phyloP scores from a whole-genome alignment of 2,797 vertebrate species.

The Atherinosoma microstoma region DNA sequence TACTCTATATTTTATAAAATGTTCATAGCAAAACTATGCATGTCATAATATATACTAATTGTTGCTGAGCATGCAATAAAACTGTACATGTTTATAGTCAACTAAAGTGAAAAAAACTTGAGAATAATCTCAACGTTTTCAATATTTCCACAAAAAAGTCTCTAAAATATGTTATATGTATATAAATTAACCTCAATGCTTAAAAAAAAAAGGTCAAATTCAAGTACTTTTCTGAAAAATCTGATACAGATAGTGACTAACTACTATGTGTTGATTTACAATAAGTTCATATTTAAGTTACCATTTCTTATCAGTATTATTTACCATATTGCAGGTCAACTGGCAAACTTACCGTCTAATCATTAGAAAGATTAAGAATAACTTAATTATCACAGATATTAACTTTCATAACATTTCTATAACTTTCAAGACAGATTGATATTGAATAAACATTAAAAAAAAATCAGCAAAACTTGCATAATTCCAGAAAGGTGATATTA shows the following conservation, averaged over 20 bases:
- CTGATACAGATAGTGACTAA: background rate
- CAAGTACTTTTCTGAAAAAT: background rate
- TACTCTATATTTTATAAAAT: background rate
- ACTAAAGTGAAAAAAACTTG: background rate
- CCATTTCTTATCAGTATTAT: background rate
- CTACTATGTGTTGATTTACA: background rate
- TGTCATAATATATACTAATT: background rate
- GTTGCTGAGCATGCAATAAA: background rate
- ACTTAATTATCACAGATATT: background rate
- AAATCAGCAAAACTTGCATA: background rate
- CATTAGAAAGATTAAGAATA: too few relatives aligned
- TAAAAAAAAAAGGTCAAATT: background rate
- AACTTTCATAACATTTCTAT: background rate
- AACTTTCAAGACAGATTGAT: background rate
- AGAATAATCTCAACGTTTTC: background rate
- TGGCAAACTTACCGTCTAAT: background rate
- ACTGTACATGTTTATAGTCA: background rate
- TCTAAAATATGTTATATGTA: background rate
- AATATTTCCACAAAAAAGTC: background rate
- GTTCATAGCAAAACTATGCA: background rate
- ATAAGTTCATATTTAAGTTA: background rate
- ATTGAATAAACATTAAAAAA: background rate
- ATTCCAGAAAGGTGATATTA: background rate
- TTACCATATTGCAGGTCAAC: background rate
- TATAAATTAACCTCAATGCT: too few relatives aligned